Percentiles rank a stretch among this genome's conserved stretches.
phyloP scores from a whole-genome alignment of 2,797 vertebrate species.

The Diplodus puntazzo region DNA sequence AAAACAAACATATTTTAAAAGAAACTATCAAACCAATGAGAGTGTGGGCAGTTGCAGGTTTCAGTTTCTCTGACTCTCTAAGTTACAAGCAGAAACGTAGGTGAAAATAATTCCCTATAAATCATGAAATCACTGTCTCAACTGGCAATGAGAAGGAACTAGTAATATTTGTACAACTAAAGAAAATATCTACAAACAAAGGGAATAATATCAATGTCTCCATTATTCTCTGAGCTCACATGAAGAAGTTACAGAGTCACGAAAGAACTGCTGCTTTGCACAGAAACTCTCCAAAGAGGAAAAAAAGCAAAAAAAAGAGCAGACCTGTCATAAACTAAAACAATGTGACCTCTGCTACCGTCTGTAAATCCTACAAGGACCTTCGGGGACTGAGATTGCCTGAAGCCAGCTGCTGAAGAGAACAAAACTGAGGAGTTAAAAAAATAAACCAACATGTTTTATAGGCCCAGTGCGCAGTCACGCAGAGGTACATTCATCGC shows the following conservation, averaged over 20 bases:
- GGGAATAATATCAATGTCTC: background rate
- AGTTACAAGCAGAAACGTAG: background rate
- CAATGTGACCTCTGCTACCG: constrained; percentile 36
- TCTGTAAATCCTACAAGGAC: constrained; percentile 22
- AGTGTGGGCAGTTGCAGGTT: background rate
- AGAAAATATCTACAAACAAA: too few species aligned
- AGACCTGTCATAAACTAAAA: constrained; percentile 6
- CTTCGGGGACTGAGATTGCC: constrained; percentile 1
- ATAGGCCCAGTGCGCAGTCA: background rate
- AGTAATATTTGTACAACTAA: too few species aligned
- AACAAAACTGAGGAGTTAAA: background rate
- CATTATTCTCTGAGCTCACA: background rate
- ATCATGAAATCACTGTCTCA: background rate
- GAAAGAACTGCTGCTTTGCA: background rate
- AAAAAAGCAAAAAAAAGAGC: background rate
- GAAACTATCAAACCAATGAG: background rate
- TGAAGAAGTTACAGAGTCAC: background rate
- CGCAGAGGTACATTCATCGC: background rate
- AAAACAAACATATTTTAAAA: background rate
- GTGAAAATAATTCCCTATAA: background rate
- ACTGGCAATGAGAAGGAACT: background rate
- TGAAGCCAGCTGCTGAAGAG: background rate
- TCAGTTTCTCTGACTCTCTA: background rate
- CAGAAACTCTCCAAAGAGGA: constrained; percentile 3
- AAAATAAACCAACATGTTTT: constrained; percentile 12